Conservation (phyloP, 2,888 invertebrate species). For the Cheiracanthium punctorium region DNA sequence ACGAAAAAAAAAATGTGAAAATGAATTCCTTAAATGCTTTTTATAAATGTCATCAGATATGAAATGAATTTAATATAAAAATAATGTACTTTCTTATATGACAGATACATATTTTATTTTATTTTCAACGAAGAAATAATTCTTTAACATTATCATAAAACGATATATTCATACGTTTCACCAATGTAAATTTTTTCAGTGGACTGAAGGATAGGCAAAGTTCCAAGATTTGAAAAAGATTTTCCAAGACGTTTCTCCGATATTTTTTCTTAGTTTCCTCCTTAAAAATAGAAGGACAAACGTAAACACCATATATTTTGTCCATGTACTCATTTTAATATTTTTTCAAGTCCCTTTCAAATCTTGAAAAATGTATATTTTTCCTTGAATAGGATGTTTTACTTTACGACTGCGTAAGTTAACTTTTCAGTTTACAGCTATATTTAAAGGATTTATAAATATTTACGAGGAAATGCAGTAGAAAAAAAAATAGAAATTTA, state of each 20-base stretch:
- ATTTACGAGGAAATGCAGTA: too few species aligned
- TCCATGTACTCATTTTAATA: neutral
- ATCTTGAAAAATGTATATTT: neutral
- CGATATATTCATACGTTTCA: neutral
- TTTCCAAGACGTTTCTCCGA: neutral
- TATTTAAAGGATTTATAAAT: too few species aligned
- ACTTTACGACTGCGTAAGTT: too few species aligned
- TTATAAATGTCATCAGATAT: too few species aligned
- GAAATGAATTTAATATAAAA: too few species aligned
- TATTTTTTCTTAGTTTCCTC: neutral
- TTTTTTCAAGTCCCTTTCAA: neutral
- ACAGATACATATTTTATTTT: neutral
- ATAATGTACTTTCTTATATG: too few species aligned
- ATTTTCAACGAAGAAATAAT: neutral
- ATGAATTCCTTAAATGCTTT: too few species aligned
- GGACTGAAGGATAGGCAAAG: neutral
- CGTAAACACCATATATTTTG: conserved; percentile 12
- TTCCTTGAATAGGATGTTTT: too few species aligned
- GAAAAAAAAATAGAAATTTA: too few species aligned
- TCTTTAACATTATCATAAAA: neutral
- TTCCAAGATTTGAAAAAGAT: conserved; percentile 10
- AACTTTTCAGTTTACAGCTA: too few species aligned
- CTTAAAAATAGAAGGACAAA: neutral
- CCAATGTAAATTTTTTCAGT: neutral
- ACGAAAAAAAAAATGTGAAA: too few species aligned